phyloP scores from a whole-genome alignment of 92 coral and sea anemone species.

The Actinostola sp. region DNA sequence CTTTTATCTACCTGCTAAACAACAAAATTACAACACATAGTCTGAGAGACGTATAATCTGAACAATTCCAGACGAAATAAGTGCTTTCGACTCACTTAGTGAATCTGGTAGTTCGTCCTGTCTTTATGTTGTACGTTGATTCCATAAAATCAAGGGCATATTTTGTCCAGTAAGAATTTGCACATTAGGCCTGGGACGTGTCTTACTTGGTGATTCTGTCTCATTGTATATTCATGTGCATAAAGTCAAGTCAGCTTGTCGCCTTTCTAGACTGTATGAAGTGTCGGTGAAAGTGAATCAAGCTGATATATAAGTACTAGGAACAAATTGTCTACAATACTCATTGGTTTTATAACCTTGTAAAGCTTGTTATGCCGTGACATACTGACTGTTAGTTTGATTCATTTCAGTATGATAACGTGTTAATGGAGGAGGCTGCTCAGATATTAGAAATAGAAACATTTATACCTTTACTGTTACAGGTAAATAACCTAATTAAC shows the following conservation, averaged over 20 bases:
- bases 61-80: too few species aligned
- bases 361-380: background rate
- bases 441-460: conserved; percentile 98
- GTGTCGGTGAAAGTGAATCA: conserved; percentile 7
- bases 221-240: conserved; percentile 31
- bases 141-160: too few species aligned
- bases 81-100: too few species aligned
- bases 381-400: background rate
- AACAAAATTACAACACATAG: too few species aligned
- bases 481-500: conserved; percentile 49
- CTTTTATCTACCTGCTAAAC: too few species aligned
- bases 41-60: too few species aligned
- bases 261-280: conserved; percentile 13
- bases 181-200: conserved; percentile 46
- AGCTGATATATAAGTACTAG: conserved; percentile 22
- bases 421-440: conserved; percentile 97
- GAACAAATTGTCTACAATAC: too few species aligned
- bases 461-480: conserved; percentile 90
- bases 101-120: too few species aligned
- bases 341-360: too few species aligned
- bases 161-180: too few species aligned
- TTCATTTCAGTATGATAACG: conserved; percentile 83
- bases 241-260: conserved; percentile 22
- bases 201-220: conserved; percentile 13
- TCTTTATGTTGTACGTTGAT: too few species aligned